Conservation (phyloP, 2,797 vertebrate genomes). For the Sebastes melanostomus region DNA sequence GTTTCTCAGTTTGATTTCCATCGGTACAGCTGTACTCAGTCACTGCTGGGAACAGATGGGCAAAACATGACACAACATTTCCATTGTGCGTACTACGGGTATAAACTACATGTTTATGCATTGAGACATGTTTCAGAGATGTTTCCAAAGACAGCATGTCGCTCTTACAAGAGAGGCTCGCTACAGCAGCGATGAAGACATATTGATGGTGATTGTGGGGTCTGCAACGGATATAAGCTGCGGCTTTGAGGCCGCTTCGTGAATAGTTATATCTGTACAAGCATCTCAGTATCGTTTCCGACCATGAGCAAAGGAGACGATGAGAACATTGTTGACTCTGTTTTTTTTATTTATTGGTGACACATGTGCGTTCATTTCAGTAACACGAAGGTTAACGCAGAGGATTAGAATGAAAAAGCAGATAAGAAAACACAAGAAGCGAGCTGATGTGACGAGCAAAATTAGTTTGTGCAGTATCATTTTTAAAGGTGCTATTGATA, state of each 20-base stretch:
- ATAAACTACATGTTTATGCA: neutral
- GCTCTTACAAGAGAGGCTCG: neutral
- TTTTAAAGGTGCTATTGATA: neutral
- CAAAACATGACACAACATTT: conserved; percentile 28
- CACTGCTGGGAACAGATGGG: conserved; percentile 2
- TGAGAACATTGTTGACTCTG: neutral
- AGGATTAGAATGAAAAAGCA: neutral
- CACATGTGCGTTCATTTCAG: neutral
- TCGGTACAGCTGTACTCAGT: neutral
- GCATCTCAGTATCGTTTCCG: conserved; percentile 8
- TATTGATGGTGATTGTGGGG: neutral
- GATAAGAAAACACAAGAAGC: neutral
- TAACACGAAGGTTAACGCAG: neutral
- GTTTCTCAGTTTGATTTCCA: conserved; percentile 30
- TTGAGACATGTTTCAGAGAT: neutral
- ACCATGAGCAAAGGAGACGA: neutral
- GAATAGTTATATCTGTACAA: neutral
- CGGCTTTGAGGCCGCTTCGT: conserved; percentile 33
- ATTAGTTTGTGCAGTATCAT: neutral
- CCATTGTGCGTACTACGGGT: neutral
- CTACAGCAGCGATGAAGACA: neutral
- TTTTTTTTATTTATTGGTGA: conserved; percentile 33
- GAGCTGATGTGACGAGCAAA: neutral
- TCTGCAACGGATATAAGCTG: conserved; percentile 45
- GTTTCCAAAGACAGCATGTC: neutral